These are phyloP conservation scores for Acronicta alni DNA, from an alignment of 2,888 invertebrate genomes.

Conservation along the genomic window DNA sequence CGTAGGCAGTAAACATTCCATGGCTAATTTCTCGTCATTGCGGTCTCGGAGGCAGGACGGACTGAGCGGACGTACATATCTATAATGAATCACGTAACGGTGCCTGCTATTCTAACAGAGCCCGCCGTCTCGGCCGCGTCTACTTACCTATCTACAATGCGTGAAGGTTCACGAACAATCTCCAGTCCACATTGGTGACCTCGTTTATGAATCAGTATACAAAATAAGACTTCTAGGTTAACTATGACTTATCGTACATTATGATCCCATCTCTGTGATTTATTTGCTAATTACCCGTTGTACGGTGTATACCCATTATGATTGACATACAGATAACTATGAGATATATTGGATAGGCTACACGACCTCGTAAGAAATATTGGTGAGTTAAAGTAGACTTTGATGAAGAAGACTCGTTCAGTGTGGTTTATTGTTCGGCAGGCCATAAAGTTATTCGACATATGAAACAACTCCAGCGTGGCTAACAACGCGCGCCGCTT, in stretches of 20 bases:
- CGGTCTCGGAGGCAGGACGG: conserved; percentile 44
- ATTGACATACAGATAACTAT: conserved; percentile 26
- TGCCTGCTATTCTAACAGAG: conserved; percentile 65
- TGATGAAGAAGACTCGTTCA: conserved; percentile 4
- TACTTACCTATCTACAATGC: conserved; percentile 66
- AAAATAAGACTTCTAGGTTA: conserved; percentile 49
- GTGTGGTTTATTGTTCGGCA: conserved; percentile 11
- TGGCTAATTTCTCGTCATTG: conserved; percentile 53
- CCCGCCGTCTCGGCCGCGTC: conserved; percentile 73
- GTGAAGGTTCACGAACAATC: conserved; percentile 65
- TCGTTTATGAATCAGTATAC: conserved; percentile 56
- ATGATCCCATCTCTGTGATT: conserved; percentile 38
- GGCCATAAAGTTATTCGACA: conserved; percentile 58
- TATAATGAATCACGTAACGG: conserved; percentile 70
- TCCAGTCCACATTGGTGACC: conserved; percentile 61
- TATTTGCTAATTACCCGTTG: conserved; percentile 39
- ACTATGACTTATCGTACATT: conserved; percentile 36
- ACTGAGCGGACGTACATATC: conserved; percentile 42
- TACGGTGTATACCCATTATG: conserved; percentile 17
- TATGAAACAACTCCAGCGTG: conserved; percentile 68
- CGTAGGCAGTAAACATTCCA: conserved; percentile 45
- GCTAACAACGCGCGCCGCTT: conserved; percentile 69
- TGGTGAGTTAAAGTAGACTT: conserved; percentile 1
- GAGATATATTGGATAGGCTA: conserved; percentile 4
- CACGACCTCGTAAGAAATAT: conserved; percentile 9